phyloP scores from a whole-genome alignment of 2,113 vertebrate genomes.

The Hystrix brachyura region DNA sequence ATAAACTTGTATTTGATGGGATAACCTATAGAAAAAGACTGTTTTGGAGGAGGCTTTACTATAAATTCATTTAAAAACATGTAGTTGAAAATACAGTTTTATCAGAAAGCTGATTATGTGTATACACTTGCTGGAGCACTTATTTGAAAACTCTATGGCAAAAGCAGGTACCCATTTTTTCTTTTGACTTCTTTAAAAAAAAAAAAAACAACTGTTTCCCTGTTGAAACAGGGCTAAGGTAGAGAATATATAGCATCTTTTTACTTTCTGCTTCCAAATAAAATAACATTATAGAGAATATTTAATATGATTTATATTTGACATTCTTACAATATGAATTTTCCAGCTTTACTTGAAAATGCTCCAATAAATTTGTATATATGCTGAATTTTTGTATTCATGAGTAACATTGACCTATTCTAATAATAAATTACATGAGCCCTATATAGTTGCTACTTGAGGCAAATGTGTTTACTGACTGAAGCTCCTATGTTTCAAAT shows the following conservation, averaged over 20 bases:
- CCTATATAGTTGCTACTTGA: neutral
- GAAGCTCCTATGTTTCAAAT: conserved; percentile 14
- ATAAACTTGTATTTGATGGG: neutral
- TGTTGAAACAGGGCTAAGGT: conserved; percentile 1
- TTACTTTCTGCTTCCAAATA: conserved; percentile 52
- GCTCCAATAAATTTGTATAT: neutral
- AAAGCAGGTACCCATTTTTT: conserved; percentile 41
- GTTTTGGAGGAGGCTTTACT: conserved; percentile 11
- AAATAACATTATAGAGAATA: neutral
- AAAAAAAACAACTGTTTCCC: neutral
- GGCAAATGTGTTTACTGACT: conserved; percentile 3
- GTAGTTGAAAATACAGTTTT: conserved; percentile 20
- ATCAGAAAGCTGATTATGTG: neutral
- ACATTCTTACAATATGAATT: conserved; percentile 27
- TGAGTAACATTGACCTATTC: neutral
- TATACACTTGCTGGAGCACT: neutral
- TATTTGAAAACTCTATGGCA: conserved; percentile 27
- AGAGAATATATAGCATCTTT: neutral
- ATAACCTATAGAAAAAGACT: neutral
- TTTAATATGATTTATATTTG: conserved; percentile 37
- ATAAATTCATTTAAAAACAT: conserved; percentile 39
- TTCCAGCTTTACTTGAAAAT: conserved; percentile 50
- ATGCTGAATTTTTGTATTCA: conserved; percentile 27
- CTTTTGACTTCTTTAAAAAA: conserved; percentile 36
- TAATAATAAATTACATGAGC: conserved; percentile 12